phyloP scores from a whole-genome alignment of 92 coral and sea anemone species.

The Phymanthus crucifer region DNA sequence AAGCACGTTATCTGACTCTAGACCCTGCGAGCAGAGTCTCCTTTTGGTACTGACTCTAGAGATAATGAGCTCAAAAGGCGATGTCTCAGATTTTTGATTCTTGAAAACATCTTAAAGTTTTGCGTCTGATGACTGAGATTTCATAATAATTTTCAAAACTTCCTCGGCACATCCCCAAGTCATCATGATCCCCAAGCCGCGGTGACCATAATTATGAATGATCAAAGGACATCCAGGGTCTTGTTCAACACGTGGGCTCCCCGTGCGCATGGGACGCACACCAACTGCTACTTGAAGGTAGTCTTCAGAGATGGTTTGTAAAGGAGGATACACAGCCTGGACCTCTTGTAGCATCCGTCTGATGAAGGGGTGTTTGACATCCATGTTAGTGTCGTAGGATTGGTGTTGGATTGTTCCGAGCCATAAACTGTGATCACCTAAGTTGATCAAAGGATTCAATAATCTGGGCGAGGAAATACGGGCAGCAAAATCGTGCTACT shows the following conservation, averaged over 20 bases:
- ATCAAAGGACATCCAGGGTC: constrained; percentile 10
- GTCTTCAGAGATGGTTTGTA: constrained; percentile 13
- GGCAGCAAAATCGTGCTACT: background rate
- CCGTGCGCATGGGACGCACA: constrained; percentile 34
- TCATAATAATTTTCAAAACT: constrained; percentile 8
- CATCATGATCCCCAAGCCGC: background rate
- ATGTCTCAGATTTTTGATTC: too few species aligned
- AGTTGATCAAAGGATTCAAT: too few species aligned
- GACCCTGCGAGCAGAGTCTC: too few species aligned
- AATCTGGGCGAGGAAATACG: background rate
- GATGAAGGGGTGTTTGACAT: constrained; percentile 5
- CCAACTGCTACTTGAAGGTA: constrained; percentile 27
- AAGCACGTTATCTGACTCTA: too few species aligned
- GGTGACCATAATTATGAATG: constrained; percentile 36
- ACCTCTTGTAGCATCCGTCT: constrained; percentile 25
- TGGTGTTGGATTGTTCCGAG: constrained; percentile 27
- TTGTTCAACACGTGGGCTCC: constrained; percentile 34
- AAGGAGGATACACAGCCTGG: constrained; percentile 27
- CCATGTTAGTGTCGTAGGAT: constrained; percentile 16
- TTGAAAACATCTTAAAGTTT: too few species aligned
- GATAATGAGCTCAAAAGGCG: too few species aligned
- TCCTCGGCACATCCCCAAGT: constrained; percentile 34
- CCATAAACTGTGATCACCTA: constrained; percentile 41
- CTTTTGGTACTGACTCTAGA: too few species aligned
- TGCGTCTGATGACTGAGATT: background rate